Base-by-base conservation (phyloP, 2,797 vertebrate species). In the Bovichtus diacanthus region DNA sequence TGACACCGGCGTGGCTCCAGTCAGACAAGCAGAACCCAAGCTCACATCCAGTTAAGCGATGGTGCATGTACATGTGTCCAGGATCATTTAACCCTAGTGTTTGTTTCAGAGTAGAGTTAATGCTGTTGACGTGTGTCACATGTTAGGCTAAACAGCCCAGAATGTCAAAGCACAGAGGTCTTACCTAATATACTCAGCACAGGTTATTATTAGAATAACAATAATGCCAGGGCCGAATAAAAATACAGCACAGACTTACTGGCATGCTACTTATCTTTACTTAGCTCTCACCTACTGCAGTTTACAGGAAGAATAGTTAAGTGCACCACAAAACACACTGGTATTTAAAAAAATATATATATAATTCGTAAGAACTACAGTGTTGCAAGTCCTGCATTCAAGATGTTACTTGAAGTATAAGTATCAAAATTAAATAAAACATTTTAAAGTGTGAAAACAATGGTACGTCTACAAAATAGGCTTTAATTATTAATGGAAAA, bases 201-300 rank as follows among this genome's bases (percentile, higher is more conserved):
- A 25, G 25, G 44, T 39, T 86, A 66, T 84, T 74, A 61, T 72
- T 78, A 76, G 65, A 81, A 55, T 21, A 2, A 78, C 67, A 80
- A 82, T 81, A 87, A 76, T 76, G 59, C 34, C 27, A 56, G 5
- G 27, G 1, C 11, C 0, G 4, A 27, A 69, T 72, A 80, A 74
- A 80, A 83, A 81, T 67, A 69, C 12, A 38, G 13, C 2, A 34
- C 16, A 23, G 53, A 76, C 43, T 69, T 56, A 47, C 25, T 11
- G 62, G 19, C 31, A 51, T 12, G 64, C 16, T 6, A 3, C 43
- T 21, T 3, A 23, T 56, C 68, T 87, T 58, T 70, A 65, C 39
- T 83, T 74, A 68, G 53, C 46, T 43, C 19, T 71, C 43, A 47
- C 36, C 68, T 38, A 38, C 61, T 65, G 49, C 4, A 41, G 27